Base-by-base conservation (phyloP, 2,888 invertebrate genomes). In the Yponomeuta malinellus region DNA sequence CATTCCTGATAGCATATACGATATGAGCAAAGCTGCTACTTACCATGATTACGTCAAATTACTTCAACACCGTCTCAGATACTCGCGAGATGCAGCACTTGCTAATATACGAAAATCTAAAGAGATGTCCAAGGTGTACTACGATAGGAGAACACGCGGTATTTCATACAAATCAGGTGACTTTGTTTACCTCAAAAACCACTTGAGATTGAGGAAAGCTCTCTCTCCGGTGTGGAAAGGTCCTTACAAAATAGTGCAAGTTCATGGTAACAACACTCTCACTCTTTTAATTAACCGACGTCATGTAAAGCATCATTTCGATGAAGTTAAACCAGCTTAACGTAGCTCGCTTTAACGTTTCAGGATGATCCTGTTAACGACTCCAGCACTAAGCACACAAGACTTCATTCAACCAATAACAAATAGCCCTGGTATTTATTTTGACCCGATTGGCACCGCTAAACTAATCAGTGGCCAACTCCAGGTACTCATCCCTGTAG, bases 1-100 rank as follows among this genome's bases (percentile, higher is more conserved):
- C 10, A 71, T 83, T 8, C 81, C 83, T 10, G 73, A 71, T 73
- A 77, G 79, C 0, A 59, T 76, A 0, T 74, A 74, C 52, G 76
- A 76, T 5, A 71, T 72, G 10, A 5, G 15, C 12, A 4, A 31
- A 48, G 70, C 12, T 10, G 48, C 52, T 9, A 66, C 65, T 23
- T 70, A 70, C 31, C 70, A 65, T 10, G 70, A 70, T 10, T 70
- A 70, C 48, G 65, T 65, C 10, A 15, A 29, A 6, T 48, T 70
- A 65, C 66, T 70, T 23, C 65, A 70, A 23, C 23, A 65, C 29
- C 48, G 70, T 67, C 72, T 81, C 8, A 74, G 76, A 29, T 70
- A 72, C 31, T 76, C 76, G 5, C 72, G 76, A n/a, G 72, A 73
- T 2, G 75, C 73, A 72, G 79, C 79, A 2, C 1, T n/a, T n/a